Percentiles rank a stretch among this genome's conserved stretches.
phyloP scores from a whole-genome alignment of 2,113 vertebrate species.

The Sinocyclocheilus rhinocerous region DNA sequence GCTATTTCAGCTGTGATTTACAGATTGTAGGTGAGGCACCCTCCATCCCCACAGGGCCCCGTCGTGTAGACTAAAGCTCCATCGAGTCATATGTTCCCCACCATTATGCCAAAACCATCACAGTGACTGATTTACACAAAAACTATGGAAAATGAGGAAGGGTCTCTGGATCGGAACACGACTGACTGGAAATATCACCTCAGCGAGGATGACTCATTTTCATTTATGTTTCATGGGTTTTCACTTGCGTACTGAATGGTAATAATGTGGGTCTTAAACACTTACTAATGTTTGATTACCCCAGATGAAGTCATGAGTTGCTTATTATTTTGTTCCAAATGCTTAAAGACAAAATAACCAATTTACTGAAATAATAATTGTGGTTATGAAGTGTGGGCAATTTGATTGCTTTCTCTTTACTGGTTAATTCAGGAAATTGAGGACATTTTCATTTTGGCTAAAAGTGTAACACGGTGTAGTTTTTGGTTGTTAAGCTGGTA shows the following conservation, averaged over 20 bases:
- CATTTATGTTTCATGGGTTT: background rate
- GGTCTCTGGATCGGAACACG: constrained; percentile 7
- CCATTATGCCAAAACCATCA: background rate
- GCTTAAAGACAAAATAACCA: background rate
- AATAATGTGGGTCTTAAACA: constrained; percentile 29
- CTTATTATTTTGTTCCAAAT: background rate
- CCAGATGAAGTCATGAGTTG: background rate
- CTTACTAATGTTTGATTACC: background rate
- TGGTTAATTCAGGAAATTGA: background rate
- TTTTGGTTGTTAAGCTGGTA: too few species aligned
- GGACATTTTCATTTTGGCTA: background rate
- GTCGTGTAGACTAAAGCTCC: background rate
- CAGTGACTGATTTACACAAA: constrained; percentile 15
- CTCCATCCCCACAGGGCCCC: constrained; percentile 8
- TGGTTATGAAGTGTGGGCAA: background rate
- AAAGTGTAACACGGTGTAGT: too few species aligned
- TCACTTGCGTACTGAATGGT: background rate
- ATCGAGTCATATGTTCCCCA: constrained; percentile 34
- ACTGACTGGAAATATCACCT: constrained; percentile 6
- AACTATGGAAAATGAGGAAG: constrained; percentile 27
- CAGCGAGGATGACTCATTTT: background rate
- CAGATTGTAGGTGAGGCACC: constrained; percentile 25
- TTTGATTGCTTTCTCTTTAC: background rate
- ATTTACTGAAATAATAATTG: background rate
- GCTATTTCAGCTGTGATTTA: constrained; percentile 66